These are phyloP conservation scores for Drosophila insularis DNA, from an alignment of 1,140 invertebrate genomes.

Conservation along the genomic window DNA sequence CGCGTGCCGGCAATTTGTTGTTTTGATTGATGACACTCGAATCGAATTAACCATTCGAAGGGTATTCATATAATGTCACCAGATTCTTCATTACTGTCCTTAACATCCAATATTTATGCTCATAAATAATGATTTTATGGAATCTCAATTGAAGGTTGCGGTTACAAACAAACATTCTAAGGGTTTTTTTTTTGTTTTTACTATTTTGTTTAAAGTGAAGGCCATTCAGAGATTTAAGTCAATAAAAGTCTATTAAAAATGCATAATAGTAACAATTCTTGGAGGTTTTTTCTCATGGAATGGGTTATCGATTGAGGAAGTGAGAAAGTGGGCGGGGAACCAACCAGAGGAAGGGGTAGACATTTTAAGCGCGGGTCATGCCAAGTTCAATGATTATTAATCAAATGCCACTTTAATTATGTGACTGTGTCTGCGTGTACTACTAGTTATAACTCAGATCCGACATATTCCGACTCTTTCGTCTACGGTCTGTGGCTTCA, in stretches of 20 bases:
- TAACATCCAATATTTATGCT: slow-evolving; percentile 70
- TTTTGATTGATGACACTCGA: slow-evolving; percentile 65
- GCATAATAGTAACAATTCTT: slow-evolving; percentile 42
- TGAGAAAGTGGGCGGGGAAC: not conserved
- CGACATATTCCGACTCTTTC: slow-evolving; percentile 3
- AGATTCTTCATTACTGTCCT: slow-evolving; percentile 41
- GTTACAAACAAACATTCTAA: slow-evolving; percentile 41
- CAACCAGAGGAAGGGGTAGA: slow-evolving; percentile 6
- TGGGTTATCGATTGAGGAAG: slow-evolving; percentile 25
- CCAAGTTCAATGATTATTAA: slow-evolving; percentile 75
- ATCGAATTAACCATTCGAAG: slow-evolving; percentile 43
- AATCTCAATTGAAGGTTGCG: slow-evolving; percentile 50
- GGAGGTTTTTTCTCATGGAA: not conserved
- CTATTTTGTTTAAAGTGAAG: slow-evolving; percentile 35
- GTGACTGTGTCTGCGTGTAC: slow-evolving; percentile 37
- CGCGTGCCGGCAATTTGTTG: slow-evolving; percentile 43
- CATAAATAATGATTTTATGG: slow-evolving; percentile 59
- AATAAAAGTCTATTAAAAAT: slow-evolving; percentile 69
- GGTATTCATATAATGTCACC: slow-evolving; percentile 7
- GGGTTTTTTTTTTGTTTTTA: slow-evolving; percentile 30
- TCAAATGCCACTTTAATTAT: slow-evolving; percentile 76
- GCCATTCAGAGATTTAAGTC: slow-evolving; percentile 63
- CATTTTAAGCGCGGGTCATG: slow-evolving; percentile 57
- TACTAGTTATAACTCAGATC: slow-evolving; percentile 47
- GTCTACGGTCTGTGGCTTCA: slow-evolving; percentile 59